Percentiles rank a stretch among this genome's conserved stretches.
These are phyloP conservation scores for Palythoa heliodiscus DNA, from an alignment of 92 coral and sea anemone species.

Conservation along the genomic window DNA sequence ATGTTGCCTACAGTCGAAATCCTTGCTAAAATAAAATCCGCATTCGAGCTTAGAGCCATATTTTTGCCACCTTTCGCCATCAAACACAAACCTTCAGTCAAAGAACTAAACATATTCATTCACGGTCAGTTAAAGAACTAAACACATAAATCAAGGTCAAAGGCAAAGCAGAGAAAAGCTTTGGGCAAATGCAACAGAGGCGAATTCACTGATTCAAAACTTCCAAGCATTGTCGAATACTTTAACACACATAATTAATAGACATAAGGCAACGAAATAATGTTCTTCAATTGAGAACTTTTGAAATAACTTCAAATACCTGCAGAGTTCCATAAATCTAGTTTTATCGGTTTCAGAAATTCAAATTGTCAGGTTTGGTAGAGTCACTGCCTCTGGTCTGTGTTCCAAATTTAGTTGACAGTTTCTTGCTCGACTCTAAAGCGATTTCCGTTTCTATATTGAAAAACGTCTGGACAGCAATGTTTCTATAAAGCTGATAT, in stretches of 20 bases:
- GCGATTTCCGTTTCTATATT: background rate
- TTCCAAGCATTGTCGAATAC: background rate
- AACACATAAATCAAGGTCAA: too few relatives aligned
- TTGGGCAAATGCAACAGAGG: background rate
- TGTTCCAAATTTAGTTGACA: background rate
- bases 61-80: background rate
- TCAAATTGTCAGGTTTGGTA: background rate
- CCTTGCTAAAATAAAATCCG: background rate
- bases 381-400: too few relatives aligned
- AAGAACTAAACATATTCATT: background rate
- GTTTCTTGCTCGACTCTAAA: background rate
- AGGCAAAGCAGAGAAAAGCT: background rate
- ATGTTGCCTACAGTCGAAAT: background rate
- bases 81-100: background rate
- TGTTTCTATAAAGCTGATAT: background rate
- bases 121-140: too few relatives aligned
- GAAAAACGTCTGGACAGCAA: background rate
- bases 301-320: background rate
- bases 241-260: background rate
- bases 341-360: background rate
- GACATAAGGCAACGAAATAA: background rate
- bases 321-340: background rate
- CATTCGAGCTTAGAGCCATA: background rate
- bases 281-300: background rate
- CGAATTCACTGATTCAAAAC: background rate